phyloP scores from a whole-genome alignment of 1,140 invertebrate genomes.

The roundworm (Caenorhabditis elegans) region WBcel235 BX284602.5:8281001-8281500 shows the following conservation, averaged over 20 bases:
- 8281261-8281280: not conserved
- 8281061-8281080: not conserved
- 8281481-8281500: slow-evolving; percentile 36
- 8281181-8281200: not conserved
- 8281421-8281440: slow-evolving; percentile 41
- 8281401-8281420: slow-evolving; percentile 52
- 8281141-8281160: not conserved
- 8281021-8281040: not conserved
- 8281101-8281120: not conserved
- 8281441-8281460: slow-evolving; percentile 32
- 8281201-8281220: not conserved
- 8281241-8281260: too few species aligned
- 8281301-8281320: not conserved
- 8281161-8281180: not conserved
- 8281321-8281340: not conserved
- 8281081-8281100: not conserved
- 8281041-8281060: too few species aligned
- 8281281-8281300: slow-evolving; percentile 14
- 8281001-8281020: not conserved
- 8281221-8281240: not conserved
- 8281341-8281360: slow-evolving; percentile 35
- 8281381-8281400: slow-evolving; percentile 51
- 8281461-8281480: slow-evolving; percentile 24
- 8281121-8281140: not conserved
- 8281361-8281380: slow-evolving; percentile 52